Evolutionary conservation across 2,113 vertebrate species (phyloP), one percentile per base, ranked within the genome.

Genomic region (Coregonus clupeaformis): DNA sequence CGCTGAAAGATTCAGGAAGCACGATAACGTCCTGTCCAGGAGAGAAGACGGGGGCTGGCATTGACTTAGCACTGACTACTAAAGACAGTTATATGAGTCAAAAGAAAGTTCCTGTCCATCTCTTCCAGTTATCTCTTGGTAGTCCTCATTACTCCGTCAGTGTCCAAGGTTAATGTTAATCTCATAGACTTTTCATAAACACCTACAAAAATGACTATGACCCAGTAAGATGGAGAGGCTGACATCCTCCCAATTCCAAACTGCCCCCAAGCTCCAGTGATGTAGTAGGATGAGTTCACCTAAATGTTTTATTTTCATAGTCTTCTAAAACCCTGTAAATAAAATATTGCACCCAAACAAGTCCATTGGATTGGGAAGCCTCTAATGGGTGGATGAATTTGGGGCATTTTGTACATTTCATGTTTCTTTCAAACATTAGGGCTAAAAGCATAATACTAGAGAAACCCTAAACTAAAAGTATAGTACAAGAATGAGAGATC

Each of bases 1-100:
- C 30, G 62, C 52, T 86, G 75, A 88, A 90, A 87, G 84, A 82
- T 83, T 86, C 24, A 87, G 78, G 29, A 82, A 68, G 78, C 64
- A 30, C 72, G 77, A 81, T 27, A 65, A 20, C 65, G 11, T 68
- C 22, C 67, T 68, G 67, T 24, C n/a, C 6, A 67, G 14, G 30
- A 67, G 49, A 13, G 25, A 47, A 13, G 22, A 60, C n/a, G 2
- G 32, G 14, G 4, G 14, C 49, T 52, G 49, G 16, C 49, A 18
- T 52, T 52, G 49, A 52, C 49, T 52, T 13, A 18, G 49, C 49
- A 52, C 49, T 52, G 49, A 52, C 16, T 18, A 52, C 49, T 60
- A 60, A 13, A 60, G 18, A n/a, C n/a, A 60, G 57, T 22, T 60
- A 9, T 60, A 60, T 11, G 20, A 60, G n/a, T 20, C 6, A 47